Conservation (phyloP, 92 coral and sea anemone genomes). For the Actinernus sp. region DNA sequence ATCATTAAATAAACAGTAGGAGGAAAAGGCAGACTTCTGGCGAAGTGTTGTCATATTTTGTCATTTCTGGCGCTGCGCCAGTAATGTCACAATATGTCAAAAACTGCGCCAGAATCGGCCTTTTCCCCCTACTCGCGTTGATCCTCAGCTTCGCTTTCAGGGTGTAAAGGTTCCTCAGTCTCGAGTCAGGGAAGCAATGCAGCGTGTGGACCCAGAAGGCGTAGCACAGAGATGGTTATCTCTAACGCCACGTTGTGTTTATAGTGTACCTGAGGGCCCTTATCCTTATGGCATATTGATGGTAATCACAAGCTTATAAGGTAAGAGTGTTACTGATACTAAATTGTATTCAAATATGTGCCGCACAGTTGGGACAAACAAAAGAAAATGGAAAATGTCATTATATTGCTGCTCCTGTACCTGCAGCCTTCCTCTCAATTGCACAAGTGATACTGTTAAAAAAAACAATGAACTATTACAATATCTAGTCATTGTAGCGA, state of each 20-base stretch:
- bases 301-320: slow-evolving; percentile 69
- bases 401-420: no score
- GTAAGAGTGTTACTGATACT: slow-evolving; percentile 25
- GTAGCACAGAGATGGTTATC: slow-evolving; percentile 65
- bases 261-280: slow-evolving; percentile 66
- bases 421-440: no score
- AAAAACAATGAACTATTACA: no score
- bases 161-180: slow-evolving; percentile 56
- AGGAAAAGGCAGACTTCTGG: no score
- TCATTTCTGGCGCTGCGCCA: no score
- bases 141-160: slow-evolving; percentile 46
- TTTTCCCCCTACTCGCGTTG: no score
- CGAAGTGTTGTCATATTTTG: no score
- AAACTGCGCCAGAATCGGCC: no score
- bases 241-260: slow-evolving; percentile 58
- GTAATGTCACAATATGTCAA: no score
- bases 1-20: no score
- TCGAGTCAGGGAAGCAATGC: slow-evolving; percentile 65
- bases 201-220: slow-evolving; percentile 64
- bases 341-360: background rate
- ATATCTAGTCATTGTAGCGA: no score
- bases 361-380: background rate
- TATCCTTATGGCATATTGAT: slow-evolving; percentile 73
- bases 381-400: background rate
- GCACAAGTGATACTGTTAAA: no score